phyloP scores from a whole-genome alignment of 2,113 vertebrate genomes.

The Aphyosemion australe region DNA sequence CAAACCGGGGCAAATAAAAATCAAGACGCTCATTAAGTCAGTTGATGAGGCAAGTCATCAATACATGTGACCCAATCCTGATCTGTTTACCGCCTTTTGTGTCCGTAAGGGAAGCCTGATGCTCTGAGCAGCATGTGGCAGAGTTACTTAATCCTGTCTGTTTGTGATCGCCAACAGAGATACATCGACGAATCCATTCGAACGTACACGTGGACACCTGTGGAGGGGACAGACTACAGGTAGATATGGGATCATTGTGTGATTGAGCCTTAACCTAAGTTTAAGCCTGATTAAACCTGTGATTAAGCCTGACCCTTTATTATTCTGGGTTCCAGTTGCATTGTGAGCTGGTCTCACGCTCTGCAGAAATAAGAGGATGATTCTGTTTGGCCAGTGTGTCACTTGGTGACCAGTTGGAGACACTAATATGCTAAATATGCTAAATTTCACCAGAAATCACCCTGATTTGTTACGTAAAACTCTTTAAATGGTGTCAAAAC shows the following conservation, averaged over 20 bases:
- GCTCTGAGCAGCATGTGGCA: conserved; percentile 13
- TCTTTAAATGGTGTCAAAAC: too few relatives aligned
- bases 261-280: too few relatives aligned
- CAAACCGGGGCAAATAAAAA: conserved; percentile 85
- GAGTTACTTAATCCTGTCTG: conserved; percentile 4
- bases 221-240: conserved; percentile 98
- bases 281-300: too few relatives aligned
- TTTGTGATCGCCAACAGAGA: conserved; percentile 77
- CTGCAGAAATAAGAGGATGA: too few relatives aligned
- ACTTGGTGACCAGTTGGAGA: too few relatives aligned
- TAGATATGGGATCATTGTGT: conserved; percentile 58
- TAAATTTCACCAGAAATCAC: too few relatives aligned
- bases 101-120: conserved; percentile 5
- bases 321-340: too few relatives aligned
- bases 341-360: too few relatives aligned
- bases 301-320: too few relatives aligned
- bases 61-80: conserved; percentile 57
- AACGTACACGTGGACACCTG: conserved; percentile 95
- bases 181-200: conserved; percentile 92
- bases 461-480: too few relatives aligned
- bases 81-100: conserved; percentile 36
- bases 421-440: too few relatives aligned
- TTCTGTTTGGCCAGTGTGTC: too few relatives aligned
- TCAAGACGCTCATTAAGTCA: conserved; percentile 95
- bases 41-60: conserved; percentile 90